Conservation (phyloP, 2,888 invertebrate genomes). For the Tortricodes alternella region DNA sequence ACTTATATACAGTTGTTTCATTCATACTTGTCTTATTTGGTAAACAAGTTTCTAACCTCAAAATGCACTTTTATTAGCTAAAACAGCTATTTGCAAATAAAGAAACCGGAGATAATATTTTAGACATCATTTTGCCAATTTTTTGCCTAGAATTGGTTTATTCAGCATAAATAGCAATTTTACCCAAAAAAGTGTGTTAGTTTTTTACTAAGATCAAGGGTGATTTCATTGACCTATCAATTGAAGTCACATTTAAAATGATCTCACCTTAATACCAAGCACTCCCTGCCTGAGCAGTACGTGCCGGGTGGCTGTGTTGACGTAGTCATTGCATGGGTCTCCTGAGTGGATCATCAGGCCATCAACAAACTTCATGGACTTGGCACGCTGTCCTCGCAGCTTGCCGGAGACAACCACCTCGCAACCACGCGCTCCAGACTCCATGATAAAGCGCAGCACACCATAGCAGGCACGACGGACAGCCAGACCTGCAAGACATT, state of each 20-base stretch:
- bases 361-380: constrained; percentile 99
- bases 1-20: too few species aligned
- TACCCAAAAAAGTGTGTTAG: too few species aligned
- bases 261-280: constrained; percentile 88
- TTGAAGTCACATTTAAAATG: neutral
- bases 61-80: too few species aligned
- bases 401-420: constrained; percentile 99
- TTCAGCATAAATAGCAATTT: too few species aligned
- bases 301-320: constrained; percentile 98
- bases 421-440: constrained; percentile 97
- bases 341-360: constrained; percentile 99
- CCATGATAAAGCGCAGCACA: constrained; percentile 99
- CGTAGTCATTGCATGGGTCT: constrained; percentile 99
- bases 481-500: constrained; percentile 78
- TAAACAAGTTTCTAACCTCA: too few species aligned
- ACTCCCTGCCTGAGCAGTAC: constrained; percentile 97
- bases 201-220: too few species aligned
- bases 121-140: too few species aligned
- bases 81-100: too few species aligned
- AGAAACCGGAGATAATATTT: too few species aligned
- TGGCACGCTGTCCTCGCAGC: constrained; percentile 98
- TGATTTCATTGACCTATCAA: neutral
- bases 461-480: constrained; percentile 98
- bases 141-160: too few species aligned
- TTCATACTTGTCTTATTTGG: too few species aligned